These are phyloP conservation scores for Cheilosia vernalis DNA, from an alignment of 2,888 invertebrate species.

Conservation along the genomic window DNA sequence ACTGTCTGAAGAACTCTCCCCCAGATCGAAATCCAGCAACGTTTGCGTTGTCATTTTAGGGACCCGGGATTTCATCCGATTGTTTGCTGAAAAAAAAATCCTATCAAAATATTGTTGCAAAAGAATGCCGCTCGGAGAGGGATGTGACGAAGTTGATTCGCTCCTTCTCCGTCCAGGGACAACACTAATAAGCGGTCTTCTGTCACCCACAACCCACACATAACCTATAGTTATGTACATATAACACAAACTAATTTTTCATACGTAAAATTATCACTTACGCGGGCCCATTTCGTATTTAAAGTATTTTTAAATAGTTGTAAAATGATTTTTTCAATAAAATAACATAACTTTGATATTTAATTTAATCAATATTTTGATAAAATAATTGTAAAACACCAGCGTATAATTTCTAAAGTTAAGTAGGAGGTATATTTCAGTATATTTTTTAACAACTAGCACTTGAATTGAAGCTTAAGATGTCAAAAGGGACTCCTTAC, in stretches of 20 bases:
- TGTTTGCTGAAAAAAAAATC: conserved; percentile 85
- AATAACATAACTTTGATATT: conserved; percentile 42
- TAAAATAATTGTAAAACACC: conserved; percentile 36
- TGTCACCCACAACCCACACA: conserved; percentile 64
- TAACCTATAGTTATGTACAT: conserved; percentile 71
- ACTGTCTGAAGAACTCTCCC: conserved; percentile 96
- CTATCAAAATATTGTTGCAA: conserved; percentile 24
- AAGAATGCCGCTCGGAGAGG: conserved; percentile 44
- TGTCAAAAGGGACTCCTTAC: conserved; percentile 45
- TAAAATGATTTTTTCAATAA: conserved; percentile 18
- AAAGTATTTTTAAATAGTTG: conserved; percentile 29
- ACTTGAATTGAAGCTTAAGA: conserved; percentile 17
- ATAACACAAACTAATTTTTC: conserved; percentile 63
- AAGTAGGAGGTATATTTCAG: conserved; percentile 34
- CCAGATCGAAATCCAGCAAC: conserved; percentile 92
- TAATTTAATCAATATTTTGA: conserved; percentile 37
- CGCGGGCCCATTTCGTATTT: conserved; percentile 72
- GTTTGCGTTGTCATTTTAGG: conserved; percentile 87
- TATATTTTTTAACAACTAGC: conserved; percentile 38
- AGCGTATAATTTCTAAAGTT: conserved; percentile 39
- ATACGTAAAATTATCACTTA: conserved; percentile 59
- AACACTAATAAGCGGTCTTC: conserved; percentile 79
- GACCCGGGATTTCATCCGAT: conserved; percentile 92
- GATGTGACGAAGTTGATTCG: conserved; percentile 23
- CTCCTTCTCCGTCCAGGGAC: conserved; percentile 6